Percentiles rank a stretch among this genome's conserved stretches.
Conservation (phyloP, 2,888 invertebrate species). For the Antheraea yamamai region DNA sequence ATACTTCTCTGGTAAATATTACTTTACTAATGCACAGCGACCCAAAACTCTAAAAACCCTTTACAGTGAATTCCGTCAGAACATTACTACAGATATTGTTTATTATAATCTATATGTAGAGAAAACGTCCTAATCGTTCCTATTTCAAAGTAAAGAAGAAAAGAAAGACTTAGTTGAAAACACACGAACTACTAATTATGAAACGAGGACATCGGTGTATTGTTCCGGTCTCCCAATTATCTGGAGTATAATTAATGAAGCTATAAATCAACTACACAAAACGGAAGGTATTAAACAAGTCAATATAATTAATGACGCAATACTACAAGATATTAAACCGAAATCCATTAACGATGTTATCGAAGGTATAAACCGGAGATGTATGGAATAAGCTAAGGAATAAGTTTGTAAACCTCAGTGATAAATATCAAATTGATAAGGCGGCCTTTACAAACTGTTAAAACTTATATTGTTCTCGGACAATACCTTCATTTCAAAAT, state of each 20-base stretch:
- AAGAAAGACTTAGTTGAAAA: not conserved
- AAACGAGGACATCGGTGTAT: not conserved
- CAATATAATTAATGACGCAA: slow-evolving; percentile 35
- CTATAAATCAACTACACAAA: slow-evolving; percentile 36
- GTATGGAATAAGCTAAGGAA: slow-evolving; percentile 32
- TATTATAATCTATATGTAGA: not conserved
- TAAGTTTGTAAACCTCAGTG: slow-evolving; percentile 31
- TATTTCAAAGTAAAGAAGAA: not conserved
- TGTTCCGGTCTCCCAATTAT: not conserved
- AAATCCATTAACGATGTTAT: slow-evolving; percentile 40
- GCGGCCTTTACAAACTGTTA: slow-evolving; percentile 26
- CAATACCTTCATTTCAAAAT: not conserved
- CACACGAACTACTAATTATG: not conserved
- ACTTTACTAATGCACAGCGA: not conserved
- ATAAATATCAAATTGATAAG: slow-evolving; percentile 40
- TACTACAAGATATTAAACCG: slow-evolving; percentile 36
- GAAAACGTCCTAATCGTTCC: not conserved
- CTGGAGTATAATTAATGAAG: not conserved
- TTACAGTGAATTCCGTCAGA: not conserved
- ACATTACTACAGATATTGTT: too few species aligned
- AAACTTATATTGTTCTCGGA: slow-evolving; percentile 1
- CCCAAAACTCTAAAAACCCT: not conserved
- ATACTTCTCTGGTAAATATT: not conserved
- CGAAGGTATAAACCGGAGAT: slow-evolving; percentile 40
- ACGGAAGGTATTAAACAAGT: slow-evolving; percentile 31